Percentiles rank a stretch among this genome's conserved stretches.
phyloP scores from a whole-genome alignment of 1,140 invertebrate genomes.

The Cryptotermes secundus region DNA sequence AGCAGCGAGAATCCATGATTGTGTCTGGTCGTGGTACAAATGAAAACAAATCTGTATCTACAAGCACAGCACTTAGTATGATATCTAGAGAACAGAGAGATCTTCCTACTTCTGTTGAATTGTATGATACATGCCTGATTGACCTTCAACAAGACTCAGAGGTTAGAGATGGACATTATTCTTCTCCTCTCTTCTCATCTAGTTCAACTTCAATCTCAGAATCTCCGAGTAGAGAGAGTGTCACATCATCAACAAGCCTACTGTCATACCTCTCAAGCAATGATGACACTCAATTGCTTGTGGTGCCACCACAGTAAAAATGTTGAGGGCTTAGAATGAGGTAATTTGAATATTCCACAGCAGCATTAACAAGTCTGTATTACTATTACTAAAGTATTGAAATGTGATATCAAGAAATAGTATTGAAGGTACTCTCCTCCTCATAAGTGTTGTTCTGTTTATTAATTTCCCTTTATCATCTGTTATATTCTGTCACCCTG shows the following conservation, averaged over 20 bases:
- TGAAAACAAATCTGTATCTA: conserved; percentile 3
- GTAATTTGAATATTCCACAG: neutral
- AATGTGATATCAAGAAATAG: neutral
- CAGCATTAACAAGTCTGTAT: neutral
- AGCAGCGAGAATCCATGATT: neutral
- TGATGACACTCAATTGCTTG: conserved; percentile 25
- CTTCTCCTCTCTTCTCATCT: conserved; percentile 4
- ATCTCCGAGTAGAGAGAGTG: conserved; percentile 38
- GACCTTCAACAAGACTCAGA: neutral
- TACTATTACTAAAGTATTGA: neutral
- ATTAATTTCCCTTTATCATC: neutral
- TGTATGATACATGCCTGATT: neutral
- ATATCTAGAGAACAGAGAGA: conserved; percentile 21
- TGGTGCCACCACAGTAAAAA: conserved; percentile 1
- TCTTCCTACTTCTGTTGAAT: neutral
- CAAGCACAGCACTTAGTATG: neutral
- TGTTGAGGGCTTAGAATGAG: neutral
- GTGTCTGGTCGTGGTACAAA: neutral
- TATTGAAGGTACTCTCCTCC: neutral
- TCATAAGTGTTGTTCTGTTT: neutral
- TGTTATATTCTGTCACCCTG: neutral
- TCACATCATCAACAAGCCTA: conserved; percentile 37
- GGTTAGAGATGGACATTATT: conserved; percentile 20
- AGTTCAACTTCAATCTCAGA: conserved; percentile 32
- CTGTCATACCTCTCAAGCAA: conserved; percentile 27